Conservation (phyloP, 2,113 vertebrate species). For the Microtus montanus region DNA sequence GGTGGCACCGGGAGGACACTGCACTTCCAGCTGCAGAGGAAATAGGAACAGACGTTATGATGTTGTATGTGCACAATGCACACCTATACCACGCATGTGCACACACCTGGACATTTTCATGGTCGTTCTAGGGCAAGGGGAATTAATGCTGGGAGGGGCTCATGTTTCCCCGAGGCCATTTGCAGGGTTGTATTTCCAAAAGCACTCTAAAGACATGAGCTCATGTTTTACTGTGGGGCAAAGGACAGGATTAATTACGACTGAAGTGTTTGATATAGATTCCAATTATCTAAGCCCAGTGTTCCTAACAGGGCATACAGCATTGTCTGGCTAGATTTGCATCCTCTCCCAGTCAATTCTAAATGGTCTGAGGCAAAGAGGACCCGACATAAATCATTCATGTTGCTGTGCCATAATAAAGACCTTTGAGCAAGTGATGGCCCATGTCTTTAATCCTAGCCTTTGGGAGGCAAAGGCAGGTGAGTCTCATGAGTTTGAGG, state of each 20-base stretch:
- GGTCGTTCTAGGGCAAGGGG: background rate
- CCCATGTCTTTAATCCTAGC: background rate
- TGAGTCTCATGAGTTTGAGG: background rate
- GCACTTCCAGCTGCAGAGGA: conserved; percentile 91
- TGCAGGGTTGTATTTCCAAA: background rate
- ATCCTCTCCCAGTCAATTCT: background rate
- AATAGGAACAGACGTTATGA: background rate
- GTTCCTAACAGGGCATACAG: background rate
- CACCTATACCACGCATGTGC: accelerated
- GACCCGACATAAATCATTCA: too few relatives aligned
- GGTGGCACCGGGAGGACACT: conserved; percentile 91
- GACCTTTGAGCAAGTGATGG: background rate
- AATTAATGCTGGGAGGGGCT: background rate
- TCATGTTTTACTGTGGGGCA: background rate
- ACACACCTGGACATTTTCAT: background rate
- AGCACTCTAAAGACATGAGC: background rate
- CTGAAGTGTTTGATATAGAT: background rate
- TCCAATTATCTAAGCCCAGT: background rate
- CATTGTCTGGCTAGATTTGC: background rate
- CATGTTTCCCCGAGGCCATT: background rate
- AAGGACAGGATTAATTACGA: background rate
- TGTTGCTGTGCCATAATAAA: background rate
- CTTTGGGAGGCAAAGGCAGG: background rate
- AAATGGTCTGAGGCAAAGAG: background rate
- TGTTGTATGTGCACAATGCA: background rate